These are phyloP conservation scores for Ethmia dodecea DNA, from an alignment of 2,888 invertebrate genomes.

Conservation along the genomic window DNA sequence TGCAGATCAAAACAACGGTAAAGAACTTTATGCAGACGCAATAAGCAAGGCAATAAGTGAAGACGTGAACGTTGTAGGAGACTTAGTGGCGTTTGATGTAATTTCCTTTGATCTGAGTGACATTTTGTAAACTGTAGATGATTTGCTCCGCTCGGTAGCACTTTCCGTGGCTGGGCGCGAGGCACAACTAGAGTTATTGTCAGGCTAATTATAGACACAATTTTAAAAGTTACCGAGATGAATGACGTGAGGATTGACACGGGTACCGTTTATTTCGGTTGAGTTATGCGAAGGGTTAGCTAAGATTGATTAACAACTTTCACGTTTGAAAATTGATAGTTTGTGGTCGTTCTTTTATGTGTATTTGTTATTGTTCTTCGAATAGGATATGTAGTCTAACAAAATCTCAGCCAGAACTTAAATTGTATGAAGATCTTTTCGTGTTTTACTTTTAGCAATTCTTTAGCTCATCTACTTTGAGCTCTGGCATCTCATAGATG, in stretches of 20 bases:
- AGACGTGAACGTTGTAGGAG: conserved; percentile 37
- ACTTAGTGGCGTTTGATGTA: conserved; percentile 58
- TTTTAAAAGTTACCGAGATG: conserved; percentile 38
- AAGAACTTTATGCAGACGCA: conserved; percentile 26
- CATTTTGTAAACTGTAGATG: conserved; percentile 66
- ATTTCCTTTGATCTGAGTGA: conserved; percentile 65
- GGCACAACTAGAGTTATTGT: conserved; percentile 39
- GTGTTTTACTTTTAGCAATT: too few species aligned
- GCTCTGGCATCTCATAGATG: too few species aligned
- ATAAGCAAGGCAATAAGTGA: conserved; percentile 23
- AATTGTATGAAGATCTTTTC: too few species aligned
- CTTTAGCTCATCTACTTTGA: too few species aligned
- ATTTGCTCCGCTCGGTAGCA: conserved; percentile 52
- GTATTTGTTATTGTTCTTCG: too few species aligned
- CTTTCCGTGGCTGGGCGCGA: conserved; percentile 39
- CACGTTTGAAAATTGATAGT: too few species aligned
- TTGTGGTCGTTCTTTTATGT: too few species aligned
- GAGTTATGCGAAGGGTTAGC: conserved; percentile 23
- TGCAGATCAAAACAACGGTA: conserved; percentile 15
- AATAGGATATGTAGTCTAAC: too few species aligned
- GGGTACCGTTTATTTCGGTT: conserved; percentile 27
- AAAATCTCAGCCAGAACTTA: too few species aligned
- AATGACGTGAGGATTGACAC: conserved; percentile 54
- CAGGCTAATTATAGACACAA: conserved; percentile 54
- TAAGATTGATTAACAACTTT: conserved; percentile 31